A percentile compares a stretch with the other conserved stretches of the same genome.
phyloP scores from a whole-genome alignment of 2,888 invertebrate genomes.

The Netelia inedita region DNA sequence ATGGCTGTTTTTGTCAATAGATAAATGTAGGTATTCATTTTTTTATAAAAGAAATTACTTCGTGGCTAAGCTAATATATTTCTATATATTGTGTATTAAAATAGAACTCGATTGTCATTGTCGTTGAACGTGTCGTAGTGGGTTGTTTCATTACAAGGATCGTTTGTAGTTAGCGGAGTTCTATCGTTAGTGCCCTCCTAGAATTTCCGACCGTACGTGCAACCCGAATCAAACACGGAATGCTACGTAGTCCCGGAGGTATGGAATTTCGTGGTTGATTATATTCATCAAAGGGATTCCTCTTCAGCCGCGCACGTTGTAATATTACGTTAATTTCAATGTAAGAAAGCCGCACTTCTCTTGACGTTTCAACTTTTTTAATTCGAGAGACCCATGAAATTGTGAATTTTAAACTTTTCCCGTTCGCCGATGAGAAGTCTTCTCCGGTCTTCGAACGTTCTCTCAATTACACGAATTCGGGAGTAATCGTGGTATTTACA shows the following conservation, averaged over 20 bases:
- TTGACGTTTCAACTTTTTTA: neutral
- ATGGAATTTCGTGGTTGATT: conserved; percentile 44
- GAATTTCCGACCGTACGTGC: neutral
- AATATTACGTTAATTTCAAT: conserved; percentile 27
- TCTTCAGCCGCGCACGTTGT: conserved; percentile 32
- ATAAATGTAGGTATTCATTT: too few species aligned
- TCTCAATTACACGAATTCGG: too few species aligned
- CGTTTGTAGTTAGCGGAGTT: neutral
- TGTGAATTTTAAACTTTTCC: too few species aligned
- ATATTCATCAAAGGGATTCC: conserved; percentile 61
- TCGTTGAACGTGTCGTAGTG: too few species aligned
- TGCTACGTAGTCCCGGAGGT: conserved; percentile 16
- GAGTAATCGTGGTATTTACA: too few species aligned
- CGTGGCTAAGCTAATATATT: too few species aligned
- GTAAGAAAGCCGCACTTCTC: neutral
- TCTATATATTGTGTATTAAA: too few species aligned
- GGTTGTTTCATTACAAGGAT: neutral
- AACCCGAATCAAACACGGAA: conserved; percentile 33
- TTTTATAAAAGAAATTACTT: too few species aligned
- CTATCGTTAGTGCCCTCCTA: neutral
- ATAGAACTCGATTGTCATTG: too few species aligned
- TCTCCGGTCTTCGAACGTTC: too few species aligned
- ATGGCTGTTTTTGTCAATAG: too few species aligned
- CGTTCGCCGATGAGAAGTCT: too few species aligned
- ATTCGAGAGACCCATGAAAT: neutral